Evolutionary conservation across 1,140 invertebrate species (phyloP), one percentile per base, ranked within the genome.

Genomic region (Ditylenchus dipsaci): DNA sequence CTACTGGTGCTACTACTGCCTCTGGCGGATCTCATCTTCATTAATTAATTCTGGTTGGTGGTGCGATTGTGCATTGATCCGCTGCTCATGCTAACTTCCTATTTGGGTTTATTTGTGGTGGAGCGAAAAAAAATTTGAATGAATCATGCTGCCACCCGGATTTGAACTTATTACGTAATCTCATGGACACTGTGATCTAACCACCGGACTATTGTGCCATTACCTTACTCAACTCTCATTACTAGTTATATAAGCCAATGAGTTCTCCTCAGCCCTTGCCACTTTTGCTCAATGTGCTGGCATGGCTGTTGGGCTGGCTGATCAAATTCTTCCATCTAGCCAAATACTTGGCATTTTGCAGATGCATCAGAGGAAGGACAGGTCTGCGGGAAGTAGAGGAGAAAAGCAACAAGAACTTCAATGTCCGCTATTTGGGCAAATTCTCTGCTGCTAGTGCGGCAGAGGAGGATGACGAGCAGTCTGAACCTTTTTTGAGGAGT

Each of bases 231-330:
- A 11, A 38, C 33, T 5, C 11, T 5, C 11, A 5, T 38, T 11
- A 38, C 33, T 53, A 53, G 3, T 53, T 53, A 21, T 21, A 7
- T 53, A 8, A 7, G n/a, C n/a, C 1, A 45, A 61, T 61, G 59
- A 33, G 29, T 19, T 61, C 59, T 15, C 59, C 59, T 1, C 29
- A 61, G 27, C 42, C 42, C 3, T 45, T 61, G 27, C 59, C 59
- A 19, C 29, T 61, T 3, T 19, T 61, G 1, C n/a, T 61, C 3
- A 61, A 61, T 61, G 27, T 61, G 19, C 15, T 61, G 27, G 59
- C 59, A 61, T 61, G 27, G 27, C n/a, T 61, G 29, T 61, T 30
- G 17, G 59, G 59, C 59, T n/a, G n/a, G 59, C 29, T 61, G 17
- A 29, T 61, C 59, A 33, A 29, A 15, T 61, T 47, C 27, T 61